Evolutionary conservation across 1,140 invertebrate species (phyloP), one percentile per base, ranked within the genome.

Genomic region (Drosophila sulfurigaster): DNA sequence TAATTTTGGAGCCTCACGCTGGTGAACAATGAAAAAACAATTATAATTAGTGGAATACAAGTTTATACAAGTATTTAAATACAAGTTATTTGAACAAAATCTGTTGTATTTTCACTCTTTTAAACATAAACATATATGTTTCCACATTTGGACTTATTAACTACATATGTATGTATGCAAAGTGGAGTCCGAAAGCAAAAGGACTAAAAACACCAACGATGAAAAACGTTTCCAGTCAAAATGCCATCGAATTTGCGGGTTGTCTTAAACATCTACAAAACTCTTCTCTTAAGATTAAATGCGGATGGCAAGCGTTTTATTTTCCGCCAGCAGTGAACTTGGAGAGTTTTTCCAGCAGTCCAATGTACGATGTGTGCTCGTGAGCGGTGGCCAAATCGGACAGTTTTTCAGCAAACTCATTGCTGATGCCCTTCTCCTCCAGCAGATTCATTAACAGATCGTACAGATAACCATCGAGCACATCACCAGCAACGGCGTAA

Each of bases 381-480:
- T 99, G 98, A 11, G 94, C 94, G 1, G 98, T 99, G 87, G 97
- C 97, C 75, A 97, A 95, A 48, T 97, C 95, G 0, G 96, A 95
- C 1, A 99, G 82, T 92, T 98, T 97, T 63, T 97, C 96, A 7
- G 95, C 96, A 93, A 99, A 99, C 75, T 98, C 97, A 91, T 98
- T 98, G 68, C 96, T 96, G 65, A 99, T 94, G 30, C 98, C 98
- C 85, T 98, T 97, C 88, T 99, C 98, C 92, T 99, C 98, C 57
- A 99, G 94, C 67, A 97, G 94, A 87, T 98, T 98, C 96, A 99
- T 97, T 46, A 99, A 93, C 16, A 99, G 94, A 92, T 99, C 98
- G 91, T 99, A 99, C 25, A 99, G 93, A 91, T 98, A 97, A 60
- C 96, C 97, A 94, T 98, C 97, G 32, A 98, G 94, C 52, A 98